Evolutionary conservation across 2,797 vertebrate genomes (phyloP).

Genomic region (Lithobates sylvaticus): DNA sequence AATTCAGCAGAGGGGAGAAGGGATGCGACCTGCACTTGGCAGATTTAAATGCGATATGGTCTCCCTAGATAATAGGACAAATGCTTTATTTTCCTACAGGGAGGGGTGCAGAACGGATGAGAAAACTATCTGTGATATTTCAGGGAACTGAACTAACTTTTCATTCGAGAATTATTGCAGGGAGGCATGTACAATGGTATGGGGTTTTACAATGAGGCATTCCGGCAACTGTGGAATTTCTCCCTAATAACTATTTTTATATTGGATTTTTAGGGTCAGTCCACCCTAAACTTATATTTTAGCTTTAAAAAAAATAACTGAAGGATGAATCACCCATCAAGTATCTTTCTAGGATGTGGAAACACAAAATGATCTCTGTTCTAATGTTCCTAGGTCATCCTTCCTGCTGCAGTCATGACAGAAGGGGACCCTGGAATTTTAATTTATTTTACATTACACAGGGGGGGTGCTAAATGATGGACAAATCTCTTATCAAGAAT

Average conservation of each 20-base stretch:
- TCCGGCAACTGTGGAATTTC: not conserved
- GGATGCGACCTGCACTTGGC: slow-evolving; percentile 90
- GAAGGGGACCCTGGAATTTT: not conserved
- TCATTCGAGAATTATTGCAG: slow-evolving; percentile 55
- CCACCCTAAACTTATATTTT: not conserved
- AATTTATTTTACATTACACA: not conserved
- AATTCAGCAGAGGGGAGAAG: slow-evolving; percentile 94
- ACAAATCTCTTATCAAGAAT: no score
- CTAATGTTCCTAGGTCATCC: not conserved
- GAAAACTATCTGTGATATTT: slow-evolving; percentile 99
- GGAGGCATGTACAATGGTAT: slow-evolving; percentile 17
- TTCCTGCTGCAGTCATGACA: not conserved
- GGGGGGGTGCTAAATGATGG: not conserved
- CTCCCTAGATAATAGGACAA: slow-evolving; percentile 97
- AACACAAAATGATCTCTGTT: not conserved
- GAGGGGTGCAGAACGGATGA: slow-evolving; percentile 74
- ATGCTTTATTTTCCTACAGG: slow-evolving; percentile 68
- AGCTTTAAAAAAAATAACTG: not conserved
- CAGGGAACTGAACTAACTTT: slow-evolving; percentile 86
- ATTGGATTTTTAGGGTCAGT: not conserved
- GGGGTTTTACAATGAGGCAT: slow-evolving; percentile 7
- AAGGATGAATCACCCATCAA: not conserved
- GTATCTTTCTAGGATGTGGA: not conserved
- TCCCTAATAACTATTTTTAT: slow-evolving; percentile 12
- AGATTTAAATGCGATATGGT: slow-evolving; percentile 99